Evolutionary conservation across 2,888 invertebrate species (phyloP).

Genomic region (Lacanobia oleracea): DNA sequence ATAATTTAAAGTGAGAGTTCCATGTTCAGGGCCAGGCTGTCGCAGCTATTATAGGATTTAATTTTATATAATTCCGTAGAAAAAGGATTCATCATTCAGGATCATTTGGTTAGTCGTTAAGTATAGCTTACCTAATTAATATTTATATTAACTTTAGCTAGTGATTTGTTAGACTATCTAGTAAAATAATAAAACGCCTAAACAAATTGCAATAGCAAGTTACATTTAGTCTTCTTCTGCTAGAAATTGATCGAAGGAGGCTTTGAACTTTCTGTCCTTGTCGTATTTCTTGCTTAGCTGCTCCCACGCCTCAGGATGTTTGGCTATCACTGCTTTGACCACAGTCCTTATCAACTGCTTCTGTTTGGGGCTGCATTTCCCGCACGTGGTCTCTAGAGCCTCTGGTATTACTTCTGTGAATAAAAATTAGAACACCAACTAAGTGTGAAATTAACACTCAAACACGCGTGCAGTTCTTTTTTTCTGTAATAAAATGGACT

Average conservation of each 20-base stretch:
- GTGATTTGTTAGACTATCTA: background rate
- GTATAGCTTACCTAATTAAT: too few relatives aligned
- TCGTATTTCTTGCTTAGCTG: constrained; percentile 93
- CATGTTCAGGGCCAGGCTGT: too few relatives aligned
- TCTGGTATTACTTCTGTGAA: constrained; percentile 92
- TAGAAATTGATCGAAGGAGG: constrained; percentile 90
- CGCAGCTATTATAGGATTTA: too few relatives aligned
- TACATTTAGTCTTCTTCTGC: constrained; percentile 74
- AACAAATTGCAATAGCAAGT: constrained; percentile 8
- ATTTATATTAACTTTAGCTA: too few relatives aligned
- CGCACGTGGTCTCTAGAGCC: constrained; percentile 92
- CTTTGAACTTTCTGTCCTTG: constrained; percentile 91
- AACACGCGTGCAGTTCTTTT: too few relatives aligned
- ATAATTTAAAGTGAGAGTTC: background rate
- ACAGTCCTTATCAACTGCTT: constrained; percentile 91
- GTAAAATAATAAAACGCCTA: constrained; percentile 15
- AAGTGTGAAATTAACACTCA: background rate
- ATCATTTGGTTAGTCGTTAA: too few relatives aligned
- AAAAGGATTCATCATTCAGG: too few relatives aligned
- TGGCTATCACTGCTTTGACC: constrained; percentile 91
- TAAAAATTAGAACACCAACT: background rate
- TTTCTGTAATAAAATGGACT: too few relatives aligned
- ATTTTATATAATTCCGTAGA: too few relatives aligned
- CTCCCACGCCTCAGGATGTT: constrained; percentile 92
- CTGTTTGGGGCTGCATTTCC: constrained; percentile 92